phyloP scores from a whole-genome alignment of 2,888 invertebrate species.

The Microctonus brassicae region DNA sequence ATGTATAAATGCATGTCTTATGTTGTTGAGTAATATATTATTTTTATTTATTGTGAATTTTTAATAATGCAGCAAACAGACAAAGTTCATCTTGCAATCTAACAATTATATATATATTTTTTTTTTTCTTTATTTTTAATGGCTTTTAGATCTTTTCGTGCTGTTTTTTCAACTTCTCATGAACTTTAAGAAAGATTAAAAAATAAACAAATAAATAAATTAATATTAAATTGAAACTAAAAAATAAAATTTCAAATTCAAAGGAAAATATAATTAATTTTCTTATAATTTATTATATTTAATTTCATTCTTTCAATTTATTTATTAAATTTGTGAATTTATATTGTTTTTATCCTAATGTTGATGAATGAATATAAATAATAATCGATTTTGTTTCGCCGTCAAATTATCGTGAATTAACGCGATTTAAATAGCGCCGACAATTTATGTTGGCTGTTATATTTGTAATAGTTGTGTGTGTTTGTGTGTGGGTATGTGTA shows the following conservation, averaged over 20 bases:
- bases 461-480: neutral
- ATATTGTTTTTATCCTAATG: too few species aligned
- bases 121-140: neutral
- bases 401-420: conserved; percentile 66
- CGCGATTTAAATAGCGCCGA: conserved; percentile 59
- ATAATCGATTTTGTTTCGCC: conserved; percentile 20
- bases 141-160: too few species aligned
- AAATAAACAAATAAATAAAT: too few species aligned
- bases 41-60: neutral
- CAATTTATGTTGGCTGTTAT: conserved; percentile 5
- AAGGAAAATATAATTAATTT: too few species aligned
- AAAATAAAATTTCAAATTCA: too few species aligned
- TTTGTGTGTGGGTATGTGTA: conserved; percentile 25
- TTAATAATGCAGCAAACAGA: neutral
- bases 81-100: neutral
- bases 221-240: too few species aligned
- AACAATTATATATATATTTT: neutral
- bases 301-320: too few species aligned
- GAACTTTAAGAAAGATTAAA: too few species aligned
- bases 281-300: too few species aligned
- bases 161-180: too few species aligned
- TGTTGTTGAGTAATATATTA: neutral
- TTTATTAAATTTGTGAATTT: too few species aligned
- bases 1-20: neutral
- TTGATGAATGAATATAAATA: neutral